These are phyloP conservation scores for Heliocidaris erythrogramma DNA, from an alignment of 35 echinoderm and acorn worm genomes.

Conservation along the genomic window DNA sequence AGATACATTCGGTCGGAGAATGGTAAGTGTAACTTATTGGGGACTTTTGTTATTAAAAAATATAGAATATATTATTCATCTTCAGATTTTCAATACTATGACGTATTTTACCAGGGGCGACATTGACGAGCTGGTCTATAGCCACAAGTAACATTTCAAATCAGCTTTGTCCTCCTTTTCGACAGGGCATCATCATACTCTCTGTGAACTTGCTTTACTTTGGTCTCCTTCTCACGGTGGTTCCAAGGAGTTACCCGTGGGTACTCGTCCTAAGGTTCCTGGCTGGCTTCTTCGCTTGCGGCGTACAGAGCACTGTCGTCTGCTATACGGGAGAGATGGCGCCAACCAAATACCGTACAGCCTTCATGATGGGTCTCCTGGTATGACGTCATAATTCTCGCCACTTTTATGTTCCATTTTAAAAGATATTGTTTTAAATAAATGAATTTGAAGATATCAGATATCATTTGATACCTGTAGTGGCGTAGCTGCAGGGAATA, in stretches of 20 bases:
- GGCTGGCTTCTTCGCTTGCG: constrained; percentile 53
- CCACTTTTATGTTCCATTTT: no score
- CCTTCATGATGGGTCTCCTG: constrained; percentile 60
- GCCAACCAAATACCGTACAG: constrained; percentile 55
- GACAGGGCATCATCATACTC: neutral
- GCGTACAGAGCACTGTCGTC: constrained; percentile 58
- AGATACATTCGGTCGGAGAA: neutral
- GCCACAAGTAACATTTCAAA: no score
- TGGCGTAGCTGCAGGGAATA: no score
- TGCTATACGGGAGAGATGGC: constrained; percentile 77
- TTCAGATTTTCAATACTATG: no score
- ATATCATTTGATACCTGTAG: no score
- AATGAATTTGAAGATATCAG: no score
- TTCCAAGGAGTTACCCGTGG: constrained; percentile 59
- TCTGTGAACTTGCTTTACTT: constrained; percentile 39
- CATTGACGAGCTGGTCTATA: no score
- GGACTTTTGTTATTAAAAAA: no score
- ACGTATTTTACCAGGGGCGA: no score
- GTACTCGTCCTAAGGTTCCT: constrained; percentile 60
- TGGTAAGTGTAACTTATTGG: neutral
- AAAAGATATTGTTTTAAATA: no score
- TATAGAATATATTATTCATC: no score
- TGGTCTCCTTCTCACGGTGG: constrained; percentile 29
- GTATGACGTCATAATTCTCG: constrained; percentile 24
- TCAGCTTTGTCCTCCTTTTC: neutral